These are phyloP conservation scores for Anastrepha obliqua DNA, from an alignment of 1,140 invertebrate genomes.

Conservation along the genomic window DNA sequence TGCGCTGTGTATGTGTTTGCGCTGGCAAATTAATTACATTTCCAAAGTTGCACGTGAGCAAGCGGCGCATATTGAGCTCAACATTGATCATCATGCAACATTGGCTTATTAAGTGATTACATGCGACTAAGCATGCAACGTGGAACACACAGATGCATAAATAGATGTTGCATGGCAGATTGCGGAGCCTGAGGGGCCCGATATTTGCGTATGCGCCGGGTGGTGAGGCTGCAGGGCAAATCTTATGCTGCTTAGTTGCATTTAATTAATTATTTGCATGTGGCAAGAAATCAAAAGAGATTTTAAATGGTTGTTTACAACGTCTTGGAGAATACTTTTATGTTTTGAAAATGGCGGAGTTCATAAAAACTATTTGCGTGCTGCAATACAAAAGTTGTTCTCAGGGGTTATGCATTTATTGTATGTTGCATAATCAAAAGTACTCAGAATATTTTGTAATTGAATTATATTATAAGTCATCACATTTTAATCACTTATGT, in stretches of 20 bases:
- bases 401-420: no score
- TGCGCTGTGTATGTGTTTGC: background rate
- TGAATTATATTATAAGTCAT: no score
- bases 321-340: no score
- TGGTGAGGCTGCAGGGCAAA: background rate
- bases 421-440: no score
- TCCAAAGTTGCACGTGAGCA: constrained; percentile 14
- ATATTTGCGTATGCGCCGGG: background rate
- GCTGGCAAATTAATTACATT: constrained; percentile 51
- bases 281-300: background rate
- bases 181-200: background rate
- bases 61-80: constrained; percentile 15
- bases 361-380: no score
- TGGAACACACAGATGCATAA: background rate
- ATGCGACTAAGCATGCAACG: constrained; percentile 54
- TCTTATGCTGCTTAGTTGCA: background rate
- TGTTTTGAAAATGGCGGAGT: no score
- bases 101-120: constrained; percentile 58
- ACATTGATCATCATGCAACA: constrained; percentile 53
- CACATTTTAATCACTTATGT: no score
- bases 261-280: constrained; percentile 33
- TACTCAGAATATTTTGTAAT: no score
- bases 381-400: no score
- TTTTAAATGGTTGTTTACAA: background rate
- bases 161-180: constrained; percentile 6